These are phyloP conservation scores for Malacosoma neustria DNA, from an alignment of 2,888 invertebrate species.

Conservation along the genomic window DNA sequence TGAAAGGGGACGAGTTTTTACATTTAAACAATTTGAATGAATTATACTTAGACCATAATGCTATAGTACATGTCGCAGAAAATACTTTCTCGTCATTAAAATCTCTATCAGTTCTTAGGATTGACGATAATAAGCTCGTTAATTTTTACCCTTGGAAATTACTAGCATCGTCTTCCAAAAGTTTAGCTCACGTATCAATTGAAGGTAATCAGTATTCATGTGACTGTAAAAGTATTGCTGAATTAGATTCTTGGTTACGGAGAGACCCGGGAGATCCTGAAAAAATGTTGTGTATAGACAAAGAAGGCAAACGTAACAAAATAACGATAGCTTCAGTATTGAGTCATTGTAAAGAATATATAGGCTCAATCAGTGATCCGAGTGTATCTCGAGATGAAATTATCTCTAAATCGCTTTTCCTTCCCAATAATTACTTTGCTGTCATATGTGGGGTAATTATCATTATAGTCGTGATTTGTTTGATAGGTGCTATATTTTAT, in stretches of 20 bases:
- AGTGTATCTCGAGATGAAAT: slow-evolving; percentile 64
- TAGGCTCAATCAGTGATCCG: slow-evolving; percentile 66
- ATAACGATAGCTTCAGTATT: slow-evolving; percentile 71
- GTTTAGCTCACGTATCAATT: slow-evolving; percentile 79
- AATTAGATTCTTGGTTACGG: slow-evolving; percentile 80
- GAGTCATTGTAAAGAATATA: slow-evolving; percentile 77
- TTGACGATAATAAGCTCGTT: slow-evolving; percentile 85
- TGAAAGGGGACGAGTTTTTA: slow-evolving; percentile 87
- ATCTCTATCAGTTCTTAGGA: slow-evolving; percentile 80
- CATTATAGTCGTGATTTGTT: slow-evolving; percentile 79
- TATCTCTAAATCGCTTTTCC: slow-evolving; percentile 75
- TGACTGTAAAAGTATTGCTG: slow-evolving; percentile 83
- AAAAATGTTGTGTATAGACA: slow-evolving; percentile 80
- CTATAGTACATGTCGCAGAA: slow-evolving; percentile 82
- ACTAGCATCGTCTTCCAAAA: slow-evolving; percentile 76
- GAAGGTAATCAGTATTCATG: slow-evolving; percentile 90
- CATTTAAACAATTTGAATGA: slow-evolving; percentile 83
- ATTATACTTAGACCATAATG: slow-evolving; percentile 86
- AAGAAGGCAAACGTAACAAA: slow-evolving; percentile 65
- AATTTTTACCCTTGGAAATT: slow-evolving; percentile 84
- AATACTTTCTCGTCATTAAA: slow-evolving; percentile 85
- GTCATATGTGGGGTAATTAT: slow-evolving; percentile 82
- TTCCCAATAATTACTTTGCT: slow-evolving; percentile 84
- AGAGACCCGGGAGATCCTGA: slow-evolving; percentile 79
- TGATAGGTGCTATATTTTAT: slow-evolving; percentile 81